Evolutionary conservation across 2,888 invertebrate species (phyloP).

Genomic region (Parnassius orleans): DNA sequence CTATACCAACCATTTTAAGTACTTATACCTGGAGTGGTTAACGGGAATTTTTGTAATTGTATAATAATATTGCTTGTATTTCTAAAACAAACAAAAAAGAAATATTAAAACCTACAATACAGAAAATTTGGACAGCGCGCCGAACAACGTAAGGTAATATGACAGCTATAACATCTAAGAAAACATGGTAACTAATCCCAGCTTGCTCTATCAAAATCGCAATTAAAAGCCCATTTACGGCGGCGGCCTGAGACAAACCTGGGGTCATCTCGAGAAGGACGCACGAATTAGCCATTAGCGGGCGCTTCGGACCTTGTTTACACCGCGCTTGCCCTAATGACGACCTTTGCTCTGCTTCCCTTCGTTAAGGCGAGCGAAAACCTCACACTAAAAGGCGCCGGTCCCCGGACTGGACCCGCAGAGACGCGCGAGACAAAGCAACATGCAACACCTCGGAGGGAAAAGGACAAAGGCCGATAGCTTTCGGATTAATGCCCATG

Average conservation of each 20-base stretch:
- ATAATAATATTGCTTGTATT: too few species aligned
- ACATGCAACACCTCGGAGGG: constrained; percentile 46
- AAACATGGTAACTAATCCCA: constrained; percentile 60
- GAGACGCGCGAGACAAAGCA: constrained; percentile 68
- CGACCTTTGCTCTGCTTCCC: constrained; percentile 81
- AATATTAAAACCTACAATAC: too few species aligned
- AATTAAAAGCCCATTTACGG: constrained; percentile 79
- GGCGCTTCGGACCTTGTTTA: constrained; percentile 80
- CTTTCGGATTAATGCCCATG: constrained; percentile 80
- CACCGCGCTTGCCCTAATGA: constrained; percentile 82
- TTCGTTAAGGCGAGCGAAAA: constrained; percentile 81
- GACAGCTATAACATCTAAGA: background rate
- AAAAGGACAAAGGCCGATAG: constrained; percentile 73
- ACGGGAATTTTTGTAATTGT: too few species aligned
- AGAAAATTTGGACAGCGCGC: too few species aligned
- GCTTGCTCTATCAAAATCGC: constrained; percentile 74
- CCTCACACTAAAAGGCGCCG: constrained; percentile 79
- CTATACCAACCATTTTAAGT: too few species aligned
- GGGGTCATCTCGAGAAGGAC: constrained; percentile 77
- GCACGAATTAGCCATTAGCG: constrained; percentile 81
- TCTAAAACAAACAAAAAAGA: too few species aligned
- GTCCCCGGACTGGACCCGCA: constrained; percentile 70
- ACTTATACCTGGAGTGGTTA: too few species aligned
- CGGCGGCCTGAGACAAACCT: constrained; percentile 67
- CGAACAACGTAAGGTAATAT: too few species aligned